Evolutionary conservation across 2,113 vertebrate genomes (phyloP), one percentile per base, ranked within the genome.

Genomic region (Nibea albiflora): DNA sequence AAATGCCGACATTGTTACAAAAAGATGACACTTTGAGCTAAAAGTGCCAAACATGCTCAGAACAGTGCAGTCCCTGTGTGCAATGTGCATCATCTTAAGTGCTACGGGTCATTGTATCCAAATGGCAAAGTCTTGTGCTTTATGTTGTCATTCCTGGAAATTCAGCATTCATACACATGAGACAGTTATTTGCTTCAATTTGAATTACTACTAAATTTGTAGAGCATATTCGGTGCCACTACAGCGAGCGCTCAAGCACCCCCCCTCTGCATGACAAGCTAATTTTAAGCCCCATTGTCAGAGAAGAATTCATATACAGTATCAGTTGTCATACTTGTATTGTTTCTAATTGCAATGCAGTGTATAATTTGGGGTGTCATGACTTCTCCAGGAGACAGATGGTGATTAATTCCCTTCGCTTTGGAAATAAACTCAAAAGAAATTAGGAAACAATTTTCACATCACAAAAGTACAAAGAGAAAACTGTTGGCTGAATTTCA

Each of bases 261-360:
- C 24, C 22, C 35, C 17, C 35, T 47, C 49, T 35, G 15, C 65
- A 62, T 80, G 79, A 83, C 47, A 14, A 66, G 35, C 77, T 76
- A 12, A 67, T 83, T 80, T 76, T 66, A 70, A 81, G 26, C 49
- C 17, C 17, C 62, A 66, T 84, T 81, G 64, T 83, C 47, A 22
- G 19, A 76, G 56, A 78, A 22, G 46, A 75, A 77, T 28, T 80
- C 35, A 80, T 66, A 56, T 64, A 19, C 50, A 56, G 67, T 72
- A 75, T 88, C 83, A 78, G 72, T 68, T 84, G 88, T 90, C 89
- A 81, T 42, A 58, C 67, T 85, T 61, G 58, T 81, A 85, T 89
- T 88, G 81, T 79, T 76, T 90, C 78, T 81, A 74, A 85, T 91
- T 86, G 83, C 85, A 84, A 86, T 86, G 66, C 79, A 52, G 74